Conservation (phyloP, 2,797 vertebrate species). For the Glyptemys insculpta region DNA sequence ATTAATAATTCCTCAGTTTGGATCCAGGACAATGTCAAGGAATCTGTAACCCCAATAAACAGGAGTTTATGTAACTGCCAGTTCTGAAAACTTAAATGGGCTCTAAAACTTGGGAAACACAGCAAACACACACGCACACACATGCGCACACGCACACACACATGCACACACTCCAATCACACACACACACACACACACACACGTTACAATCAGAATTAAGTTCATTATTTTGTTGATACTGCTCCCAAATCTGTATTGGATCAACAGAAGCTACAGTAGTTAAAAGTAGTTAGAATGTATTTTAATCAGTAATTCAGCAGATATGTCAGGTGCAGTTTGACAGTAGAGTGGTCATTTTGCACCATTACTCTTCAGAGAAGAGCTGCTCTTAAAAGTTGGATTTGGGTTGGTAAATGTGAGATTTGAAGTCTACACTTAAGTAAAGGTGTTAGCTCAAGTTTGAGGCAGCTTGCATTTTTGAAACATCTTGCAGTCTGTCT, state of each 20-base stretch:
- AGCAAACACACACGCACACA: too few relatives aligned
- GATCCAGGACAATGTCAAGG: not conserved
- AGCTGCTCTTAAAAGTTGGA: not conserved
- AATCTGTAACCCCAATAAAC: not conserved
- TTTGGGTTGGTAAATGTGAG: constrained; percentile 36
- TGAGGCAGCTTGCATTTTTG: not conserved
- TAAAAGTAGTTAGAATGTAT: constrained; percentile 9
- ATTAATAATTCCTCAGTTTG: not conserved
- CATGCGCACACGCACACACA: too few relatives aligned
- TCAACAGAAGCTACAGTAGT: not conserved
- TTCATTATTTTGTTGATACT: constrained; percentile 1
- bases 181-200: not conserved
- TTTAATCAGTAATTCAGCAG: not conserved
- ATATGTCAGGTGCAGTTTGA: constrained; percentile 18
- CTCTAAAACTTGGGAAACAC: not conserved
- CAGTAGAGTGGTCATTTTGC: not conserved
- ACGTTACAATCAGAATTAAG: constrained; percentile 33
- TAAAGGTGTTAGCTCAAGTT: not conserved
- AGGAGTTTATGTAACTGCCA: not conserved
- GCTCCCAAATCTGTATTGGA: not conserved
- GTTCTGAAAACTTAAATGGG: not conserved
- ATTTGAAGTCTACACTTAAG: accelerated
- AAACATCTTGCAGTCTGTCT: not conserved
- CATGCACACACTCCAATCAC: too few relatives aligned
- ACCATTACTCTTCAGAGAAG: constrained; percentile 1